These are phyloP conservation scores for Neopipo cinnamomea DNA, from an alignment of 2,113 vertebrate genomes.

Conservation along the genomic window DNA sequence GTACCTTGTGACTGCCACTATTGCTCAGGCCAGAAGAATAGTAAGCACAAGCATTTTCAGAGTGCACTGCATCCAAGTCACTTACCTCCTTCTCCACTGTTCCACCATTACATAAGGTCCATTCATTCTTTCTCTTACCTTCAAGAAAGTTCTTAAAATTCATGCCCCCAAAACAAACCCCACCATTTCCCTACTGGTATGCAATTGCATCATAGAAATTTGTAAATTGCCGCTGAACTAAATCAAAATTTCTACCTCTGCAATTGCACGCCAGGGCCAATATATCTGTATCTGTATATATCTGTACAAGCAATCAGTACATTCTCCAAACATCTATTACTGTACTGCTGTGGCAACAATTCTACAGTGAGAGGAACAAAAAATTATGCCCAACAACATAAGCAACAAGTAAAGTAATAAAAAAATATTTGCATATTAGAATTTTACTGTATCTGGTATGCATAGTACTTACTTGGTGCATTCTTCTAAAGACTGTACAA, in stretches of 20 bases:
- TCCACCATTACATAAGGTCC: neutral
- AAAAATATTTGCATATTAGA: neutral
- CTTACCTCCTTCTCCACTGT: neutral
- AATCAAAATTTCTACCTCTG: neutral
- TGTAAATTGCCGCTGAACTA: neutral
- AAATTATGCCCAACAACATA: neutral
- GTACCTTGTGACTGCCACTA: neutral
- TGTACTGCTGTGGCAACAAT: neutral
- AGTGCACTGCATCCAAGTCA: neutral
- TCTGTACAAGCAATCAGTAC: neutral
- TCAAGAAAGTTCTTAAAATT: neutral
- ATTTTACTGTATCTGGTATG: neutral
- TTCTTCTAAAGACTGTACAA: constrained; percentile 95
- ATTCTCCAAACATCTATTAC: neutral
- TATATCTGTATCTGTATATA: neutral
- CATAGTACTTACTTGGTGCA: constrained; percentile 89
- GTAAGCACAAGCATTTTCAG: neutral
- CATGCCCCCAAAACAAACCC: neutral
- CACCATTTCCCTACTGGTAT: neutral
- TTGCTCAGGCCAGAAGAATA: neutral
- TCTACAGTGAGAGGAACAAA: neutral
- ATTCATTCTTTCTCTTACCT: neutral
- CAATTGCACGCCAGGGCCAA: neutral
- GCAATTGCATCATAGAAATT: neutral
- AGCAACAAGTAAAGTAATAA: neutral